Base-by-base conservation (phyloP, 2,888 invertebrate species). In the Cheiracanthium punctorium region DNA sequence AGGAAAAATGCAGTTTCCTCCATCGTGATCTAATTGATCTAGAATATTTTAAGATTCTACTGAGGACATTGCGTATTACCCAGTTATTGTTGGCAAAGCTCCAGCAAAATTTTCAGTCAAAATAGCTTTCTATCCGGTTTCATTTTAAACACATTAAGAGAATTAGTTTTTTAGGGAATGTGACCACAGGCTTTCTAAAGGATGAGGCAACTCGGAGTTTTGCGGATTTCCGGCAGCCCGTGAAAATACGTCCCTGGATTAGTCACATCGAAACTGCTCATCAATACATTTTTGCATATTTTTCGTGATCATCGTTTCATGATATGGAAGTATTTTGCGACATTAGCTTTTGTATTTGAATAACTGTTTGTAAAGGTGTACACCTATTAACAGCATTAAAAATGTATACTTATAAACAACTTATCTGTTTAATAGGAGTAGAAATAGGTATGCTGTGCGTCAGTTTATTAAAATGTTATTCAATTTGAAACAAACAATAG, bases 111-210 rank as follows among this genome's bases (percentile, higher is more conserved):
- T 58, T 58, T 58, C 17, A 58, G 24, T 24, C 24, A 14, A 58
- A 24, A 58, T 58, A 48, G 24, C 12, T 58, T 58, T 58, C 58
- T 58, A 58, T 58, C 58, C 58, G 58, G 58, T 58, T 58, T 58
- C 58, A 5, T 58, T 5, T 24, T 4, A 58, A 58, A 24, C 1
- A 24, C 20, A 58, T 24, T 58, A 24, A 58, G 24, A 17, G 24
- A 5, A 58, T 7, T 24, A 20, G 24, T 20, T 24, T 58, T 48
- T 24, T 58, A 58, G 24, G 58, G 58, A 58, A 24, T 58, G 24
- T 58, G 12, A 58, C 58, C 58, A 58, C 58, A 58, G 24, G 58
- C 24, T 58, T 58, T 58, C 58, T 24, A 4, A 24, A 24, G 24
- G 58, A 20, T 58, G 58, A 58, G 58, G 58, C 58, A 58, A 58